These are phyloP conservation scores for Apeltes quadracus DNA, from an alignment of 2,113 vertebrate genomes.

Conservation along the genomic window DNA sequence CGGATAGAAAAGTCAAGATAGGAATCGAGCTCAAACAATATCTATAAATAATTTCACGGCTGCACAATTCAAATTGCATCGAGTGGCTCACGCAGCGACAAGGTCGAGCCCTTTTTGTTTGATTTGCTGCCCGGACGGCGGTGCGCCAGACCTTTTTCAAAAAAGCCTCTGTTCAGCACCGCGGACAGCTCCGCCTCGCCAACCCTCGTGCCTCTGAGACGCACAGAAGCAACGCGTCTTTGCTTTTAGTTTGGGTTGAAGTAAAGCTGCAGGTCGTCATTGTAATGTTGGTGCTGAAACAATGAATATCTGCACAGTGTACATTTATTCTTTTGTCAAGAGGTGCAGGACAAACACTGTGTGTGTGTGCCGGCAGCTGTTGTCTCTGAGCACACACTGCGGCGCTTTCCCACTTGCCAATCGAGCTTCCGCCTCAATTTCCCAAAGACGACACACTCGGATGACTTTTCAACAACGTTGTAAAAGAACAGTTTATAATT, in stretches of 20 bases:
- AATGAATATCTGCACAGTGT: background rate
- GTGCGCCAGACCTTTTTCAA: background rate
- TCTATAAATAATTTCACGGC: slow-evolving; percentile 41
- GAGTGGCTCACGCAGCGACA: slow-evolving; percentile 15
- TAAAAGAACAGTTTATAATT: background rate
- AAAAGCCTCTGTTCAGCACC: slow-evolving; percentile 47
- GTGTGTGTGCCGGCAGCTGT: background rate
- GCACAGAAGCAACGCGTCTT: background rate
- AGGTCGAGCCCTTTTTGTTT: slow-evolving; percentile 17
- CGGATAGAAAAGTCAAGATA: slow-evolving; percentile 6
- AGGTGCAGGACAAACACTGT: background rate
- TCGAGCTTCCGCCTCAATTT: background rate
- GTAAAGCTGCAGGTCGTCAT: background rate
- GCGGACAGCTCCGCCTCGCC: slow-evolving; percentile 47
- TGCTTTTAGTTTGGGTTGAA: background rate
- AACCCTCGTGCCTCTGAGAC: background rate
- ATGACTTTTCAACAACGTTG: background rate
- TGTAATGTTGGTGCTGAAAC: background rate
- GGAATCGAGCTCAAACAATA: slow-evolving; percentile 20
- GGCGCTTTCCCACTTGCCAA: background rate
- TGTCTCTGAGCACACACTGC: background rate
- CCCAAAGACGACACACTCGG: background rate
- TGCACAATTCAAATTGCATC: slow-evolving; percentile 47
- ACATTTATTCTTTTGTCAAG: background rate
- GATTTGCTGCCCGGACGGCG: background rate